phyloP scores from a whole-genome alignment of 2,113 vertebrate genomes.

The Pantherophis guttatus region DNA sequence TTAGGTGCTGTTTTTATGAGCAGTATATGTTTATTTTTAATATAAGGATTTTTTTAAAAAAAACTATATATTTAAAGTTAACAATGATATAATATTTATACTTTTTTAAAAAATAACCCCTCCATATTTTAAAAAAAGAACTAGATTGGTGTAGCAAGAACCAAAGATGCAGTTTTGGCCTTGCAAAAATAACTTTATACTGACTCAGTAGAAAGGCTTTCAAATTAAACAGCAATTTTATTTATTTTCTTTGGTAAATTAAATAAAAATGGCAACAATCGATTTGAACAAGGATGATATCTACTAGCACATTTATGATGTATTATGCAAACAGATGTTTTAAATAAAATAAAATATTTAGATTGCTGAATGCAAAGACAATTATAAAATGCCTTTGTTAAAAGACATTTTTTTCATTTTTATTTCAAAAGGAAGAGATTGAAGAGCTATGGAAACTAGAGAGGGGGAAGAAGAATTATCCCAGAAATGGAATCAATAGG shows the following conservation, averaged over 20 bases:
- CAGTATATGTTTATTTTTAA: conserved; percentile 50
- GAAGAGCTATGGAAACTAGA: conserved; percentile 32
- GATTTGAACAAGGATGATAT: conserved; percentile 68
- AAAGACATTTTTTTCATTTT: conserved; percentile 77
- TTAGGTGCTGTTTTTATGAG: conserved; percentile 42
- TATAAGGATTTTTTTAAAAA: conserved; percentile 22
- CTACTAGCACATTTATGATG: conserved; percentile 67
- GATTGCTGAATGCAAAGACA: conserved; percentile 78
- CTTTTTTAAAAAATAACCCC: conserved; percentile 28
- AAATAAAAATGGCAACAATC: conserved; percentile 73
- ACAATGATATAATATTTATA: conserved; percentile 50
- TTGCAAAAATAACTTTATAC: conserved; percentile 45
- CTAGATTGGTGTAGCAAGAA: conserved; percentile 59
- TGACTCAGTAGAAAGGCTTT: conserved; percentile 60
- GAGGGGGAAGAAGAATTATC: conserved; percentile 63
- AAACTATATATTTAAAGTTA: conserved; percentile 38
- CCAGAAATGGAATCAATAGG: conserved; percentile 76
- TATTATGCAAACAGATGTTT: conserved; percentile 77
- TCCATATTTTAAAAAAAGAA: conserved; percentile 60
- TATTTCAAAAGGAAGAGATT: conserved; percentile 34
- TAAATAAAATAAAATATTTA: conserved; percentile 79
- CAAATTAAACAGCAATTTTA: conserved; percentile 66
- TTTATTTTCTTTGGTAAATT: conserved; percentile 68
- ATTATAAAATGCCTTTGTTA: conserved; percentile 77
- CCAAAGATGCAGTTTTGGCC: conserved; percentile 63